phyloP scores from a whole-genome alignment of 2,113 vertebrate genomes.

The Nicator chloris region DNA sequence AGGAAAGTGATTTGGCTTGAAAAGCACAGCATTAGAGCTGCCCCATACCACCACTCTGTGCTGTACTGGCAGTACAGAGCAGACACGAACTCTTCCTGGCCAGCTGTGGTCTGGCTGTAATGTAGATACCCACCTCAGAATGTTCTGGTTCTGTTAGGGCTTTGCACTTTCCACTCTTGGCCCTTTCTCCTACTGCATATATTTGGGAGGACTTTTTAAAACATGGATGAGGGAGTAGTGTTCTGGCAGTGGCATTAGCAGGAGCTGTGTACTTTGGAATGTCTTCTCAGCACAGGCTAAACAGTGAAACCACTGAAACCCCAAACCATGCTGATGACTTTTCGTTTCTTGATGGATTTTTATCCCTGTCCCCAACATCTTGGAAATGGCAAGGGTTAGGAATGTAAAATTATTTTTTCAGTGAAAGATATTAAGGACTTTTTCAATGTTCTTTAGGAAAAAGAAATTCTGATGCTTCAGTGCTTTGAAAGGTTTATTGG shows the following conservation, averaged over 20 bases:
- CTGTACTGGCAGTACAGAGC: neutral
- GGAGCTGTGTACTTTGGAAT: conserved; percentile 11
- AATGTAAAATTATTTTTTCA: neutral
- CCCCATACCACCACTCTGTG: neutral
- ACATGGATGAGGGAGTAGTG: neutral
- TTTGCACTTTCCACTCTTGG: neutral
- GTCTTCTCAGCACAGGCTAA: neutral
- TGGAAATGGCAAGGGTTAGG: neutral
- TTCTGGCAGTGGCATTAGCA: neutral
- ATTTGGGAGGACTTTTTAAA: neutral
- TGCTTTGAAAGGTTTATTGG: neutral
- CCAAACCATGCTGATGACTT: neutral
- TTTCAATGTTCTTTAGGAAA: neutral
- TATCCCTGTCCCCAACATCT: neutral
- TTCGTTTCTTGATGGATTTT: neutral
- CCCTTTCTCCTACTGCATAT: neutral
- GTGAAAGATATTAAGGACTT: neutral
- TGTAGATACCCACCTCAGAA: neutral
- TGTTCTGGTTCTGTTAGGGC: neutral
- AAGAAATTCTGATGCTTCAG: neutral
- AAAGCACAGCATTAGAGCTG: neutral
- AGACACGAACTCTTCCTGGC: neutral
- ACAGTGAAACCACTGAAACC: neutral
- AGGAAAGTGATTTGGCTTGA: neutral
- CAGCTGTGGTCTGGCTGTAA: neutral